Base-by-base conservation (phyloP, 1,140 invertebrate genomes). In the Aplysia californica region DNA sequence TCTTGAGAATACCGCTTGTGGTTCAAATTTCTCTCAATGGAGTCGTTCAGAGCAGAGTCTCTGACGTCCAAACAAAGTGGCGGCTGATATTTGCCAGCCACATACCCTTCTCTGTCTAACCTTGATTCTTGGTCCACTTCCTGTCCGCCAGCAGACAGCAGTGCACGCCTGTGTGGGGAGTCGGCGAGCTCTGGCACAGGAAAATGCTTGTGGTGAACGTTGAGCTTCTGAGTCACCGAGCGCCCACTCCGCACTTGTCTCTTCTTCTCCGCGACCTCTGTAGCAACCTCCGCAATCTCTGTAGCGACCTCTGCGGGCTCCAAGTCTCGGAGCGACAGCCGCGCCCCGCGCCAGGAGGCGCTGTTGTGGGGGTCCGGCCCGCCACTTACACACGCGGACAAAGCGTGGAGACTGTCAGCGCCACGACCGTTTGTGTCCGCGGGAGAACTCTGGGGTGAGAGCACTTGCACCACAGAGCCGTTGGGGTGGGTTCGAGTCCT, bases 211-310 rank as follows among this genome's bases (percentile, higher is more conserved):
- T 39, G 39, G 29, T 66, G 72, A 65, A 75, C 72, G 50, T 44
- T 66, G 2, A 75, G 36, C 29, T 75, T 75, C 38, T 74, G 64
- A 33, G 72, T 65, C 10, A 20, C 35, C 31, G 72, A 75, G 2
- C 64, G n/a, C 20, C 59, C 56, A 64, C 35, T 23, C 21, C 38
- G 10, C 31, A 26, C 39, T 68, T 44, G 26, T 4, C n/a, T 26
- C 1, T 68, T 6, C 38, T 68, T n/a, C n/a, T n/a, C n/a, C n/a
- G n/a, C n/a, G n/a, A n/a, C n/a, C n/a, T n/a, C n/a, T n/a, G n/a
- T n/a, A n/a, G n/a, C n/a, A n/a, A n/a, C n/a, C n/a, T n/a, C n/a
- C n/a, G n/a, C n/a, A n/a, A n/a, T n/a, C n/a, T n/a, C n/a, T n/a
- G n/a, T n/a, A n/a, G n/a, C n/a, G n/a, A n/a, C n/a, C n/a, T n/a